Evolutionary conservation across 2,113 vertebrate species (phyloP).

Genomic region (Morone saxatilis): DNA sequence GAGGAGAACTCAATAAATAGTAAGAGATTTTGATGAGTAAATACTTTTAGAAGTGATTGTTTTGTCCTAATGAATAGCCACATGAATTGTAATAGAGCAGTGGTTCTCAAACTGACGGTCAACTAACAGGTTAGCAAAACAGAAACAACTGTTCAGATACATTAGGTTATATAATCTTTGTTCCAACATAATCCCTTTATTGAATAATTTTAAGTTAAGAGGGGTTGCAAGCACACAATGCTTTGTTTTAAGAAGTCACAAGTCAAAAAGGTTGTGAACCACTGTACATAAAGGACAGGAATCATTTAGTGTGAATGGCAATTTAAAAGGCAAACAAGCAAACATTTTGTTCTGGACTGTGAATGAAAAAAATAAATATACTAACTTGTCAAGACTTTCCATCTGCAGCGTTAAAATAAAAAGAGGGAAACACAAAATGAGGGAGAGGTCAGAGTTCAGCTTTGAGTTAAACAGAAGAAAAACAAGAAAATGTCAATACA

Average conservation of each 20-base stretch:
- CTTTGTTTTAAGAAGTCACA: background rate
- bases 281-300: background rate
- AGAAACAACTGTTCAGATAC: background rate
- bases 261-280: background rate
- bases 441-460: constrained; percentile 58
- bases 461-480: constrained; percentile 7
- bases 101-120: background rate
- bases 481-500: constrained; percentile 35
- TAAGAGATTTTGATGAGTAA: background rate
- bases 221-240: background rate
- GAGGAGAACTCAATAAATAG: background rate
- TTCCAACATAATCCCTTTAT: background rate
- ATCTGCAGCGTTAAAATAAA: constrained; percentile 84
- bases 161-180: background rate
- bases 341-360: background rate
- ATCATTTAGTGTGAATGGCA: constrained; percentile 6
- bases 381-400: constrained; percentile 97
- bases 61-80: background rate
- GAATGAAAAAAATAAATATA: constrained; percentile 81
- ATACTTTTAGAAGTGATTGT: constrained; percentile 2
- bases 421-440: constrained; percentile 71
- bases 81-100: constrained; percentile 1
- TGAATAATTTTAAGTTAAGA: background rate
- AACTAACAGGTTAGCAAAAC: background rate
- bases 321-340: background rate